Evolutionary conservation across 1,140 invertebrate species (phyloP).

Genomic region (Caligus rogercresseyi): DNA sequence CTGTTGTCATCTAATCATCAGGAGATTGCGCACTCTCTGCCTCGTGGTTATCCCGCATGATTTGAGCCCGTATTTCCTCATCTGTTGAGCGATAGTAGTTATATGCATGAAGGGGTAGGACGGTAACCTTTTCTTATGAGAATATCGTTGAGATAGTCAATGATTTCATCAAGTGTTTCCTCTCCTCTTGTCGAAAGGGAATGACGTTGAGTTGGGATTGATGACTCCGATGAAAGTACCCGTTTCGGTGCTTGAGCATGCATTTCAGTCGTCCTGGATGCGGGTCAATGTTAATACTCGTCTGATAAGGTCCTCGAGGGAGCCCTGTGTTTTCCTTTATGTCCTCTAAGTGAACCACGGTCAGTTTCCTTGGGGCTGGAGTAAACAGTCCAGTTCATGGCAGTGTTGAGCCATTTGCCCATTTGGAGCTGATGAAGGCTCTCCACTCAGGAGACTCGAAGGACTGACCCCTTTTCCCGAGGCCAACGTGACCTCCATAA

Average conservation of each 20-base stretch:
- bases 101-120: background rate
- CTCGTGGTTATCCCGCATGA: background rate
- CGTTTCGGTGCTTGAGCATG: background rate
- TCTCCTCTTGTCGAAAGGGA: background rate
- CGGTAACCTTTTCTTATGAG: background rate
- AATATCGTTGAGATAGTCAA: background rate
- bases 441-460: conserved; percentile 4
- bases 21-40: background rate
- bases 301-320: background rate
- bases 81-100: background rate
- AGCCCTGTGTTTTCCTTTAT: background rate
- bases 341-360: background rate
- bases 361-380: background rate
- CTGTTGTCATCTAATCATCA: background rate
- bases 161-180: background rate
- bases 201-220: background rate
- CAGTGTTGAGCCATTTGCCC: background rate
- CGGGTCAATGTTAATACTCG: background rate
- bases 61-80: background rate
- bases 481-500: conserved; percentile 28
- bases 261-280: background rate
- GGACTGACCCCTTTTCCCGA: conserved; percentile 20
- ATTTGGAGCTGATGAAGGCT: background rate
- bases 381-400: background rate
- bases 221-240: background rate